Conservation (phyloP, 2,888 invertebrate genomes). For the Sylvicola fuscatus region DNA sequence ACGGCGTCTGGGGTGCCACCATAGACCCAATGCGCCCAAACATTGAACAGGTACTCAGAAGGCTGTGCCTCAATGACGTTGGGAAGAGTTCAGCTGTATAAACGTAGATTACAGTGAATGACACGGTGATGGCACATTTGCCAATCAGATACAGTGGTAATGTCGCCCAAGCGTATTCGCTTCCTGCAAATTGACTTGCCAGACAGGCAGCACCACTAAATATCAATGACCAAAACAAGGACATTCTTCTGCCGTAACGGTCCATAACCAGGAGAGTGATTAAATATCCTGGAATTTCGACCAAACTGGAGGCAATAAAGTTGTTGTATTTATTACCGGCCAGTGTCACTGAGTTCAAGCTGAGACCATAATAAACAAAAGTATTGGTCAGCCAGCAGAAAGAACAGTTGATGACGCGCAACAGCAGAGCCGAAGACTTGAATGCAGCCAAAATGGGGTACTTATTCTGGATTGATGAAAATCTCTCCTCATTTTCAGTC, state of each 20-base stretch:
- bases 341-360: slow-evolving; percentile 52
- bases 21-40: slow-evolving; percentile 47
- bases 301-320: slow-evolving; percentile 33
- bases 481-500: background rate
- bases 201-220: slow-evolving; percentile 31
- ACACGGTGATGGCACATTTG: slow-evolving; percentile 41
- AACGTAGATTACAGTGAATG: slow-evolving; percentile 44
- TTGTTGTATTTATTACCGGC: slow-evolving; percentile 56
- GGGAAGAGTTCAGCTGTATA: slow-evolving; percentile 53
- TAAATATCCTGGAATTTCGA: slow-evolving; percentile 55
- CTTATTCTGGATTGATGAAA: background rate
- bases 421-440: slow-evolving; percentile 12
- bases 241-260: slow-evolving; percentile 38
- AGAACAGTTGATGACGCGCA: slow-evolving; percentile 36
- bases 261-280: slow-evolving; percentile 40
- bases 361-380: slow-evolving; percentile 61
- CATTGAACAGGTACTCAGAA: slow-evolving; percentile 46
- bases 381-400: slow-evolving; percentile 64
- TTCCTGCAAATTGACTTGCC: slow-evolving; percentile 17
- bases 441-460: slow-evolving; percentile 4
- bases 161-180: slow-evolving; percentile 15
- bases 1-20: slow-evolving; percentile 46
- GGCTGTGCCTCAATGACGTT: slow-evolving; percentile 39
- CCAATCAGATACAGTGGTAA: slow-evolving; percentile 35
- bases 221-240: slow-evolving; percentile 37